Percentiles rank a stretch among this genome's conserved stretches.
Evolutionary conservation across 2,888 invertebrate species (phyloP).

Genomic region (Thumatha senex): DNA sequence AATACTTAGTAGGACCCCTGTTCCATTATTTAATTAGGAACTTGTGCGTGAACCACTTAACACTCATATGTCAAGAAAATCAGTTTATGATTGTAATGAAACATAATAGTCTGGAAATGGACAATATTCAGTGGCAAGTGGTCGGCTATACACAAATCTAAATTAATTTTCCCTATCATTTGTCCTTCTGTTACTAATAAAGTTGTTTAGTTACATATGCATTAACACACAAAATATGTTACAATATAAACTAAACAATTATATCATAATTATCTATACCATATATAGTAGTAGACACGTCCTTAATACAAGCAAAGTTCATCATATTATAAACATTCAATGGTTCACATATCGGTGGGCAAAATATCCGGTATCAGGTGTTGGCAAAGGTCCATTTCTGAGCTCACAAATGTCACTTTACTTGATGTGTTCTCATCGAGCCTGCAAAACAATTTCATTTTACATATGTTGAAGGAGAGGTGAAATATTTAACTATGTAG

Average conservation of each 20-base stretch:
- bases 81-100: no score
- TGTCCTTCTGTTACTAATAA: no score
- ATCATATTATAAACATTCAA: slow-evolving; percentile 7
- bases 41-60: no score
- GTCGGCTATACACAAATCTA: no score
- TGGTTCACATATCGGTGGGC: slow-evolving; percentile 85
- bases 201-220: neutral
- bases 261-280: slow-evolving; percentile 12
- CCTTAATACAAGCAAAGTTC: slow-evolving; percentile 19
- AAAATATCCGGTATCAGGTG: slow-evolving; percentile 91
- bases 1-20: no score
- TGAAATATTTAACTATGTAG: no score
- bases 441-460: slow-evolving; percentile 65
- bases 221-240: neutral
- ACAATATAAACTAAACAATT: slow-evolving; percentile 1
- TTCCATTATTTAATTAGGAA: no score
- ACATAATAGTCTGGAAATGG: no score
- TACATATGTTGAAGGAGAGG: no score
- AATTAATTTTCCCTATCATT: no score
- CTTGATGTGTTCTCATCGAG: slow-evolving; percentile 90
- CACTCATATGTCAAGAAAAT: no score
- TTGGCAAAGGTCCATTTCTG: slow-evolving; percentile 88
- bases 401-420: slow-evolving; percentile 88
- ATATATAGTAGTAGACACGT: slow-evolving; percentile 20
- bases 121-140: no score